Conservation (phyloP, 1,140 invertebrate genomes). For the Procambarus virginalis region DNA sequence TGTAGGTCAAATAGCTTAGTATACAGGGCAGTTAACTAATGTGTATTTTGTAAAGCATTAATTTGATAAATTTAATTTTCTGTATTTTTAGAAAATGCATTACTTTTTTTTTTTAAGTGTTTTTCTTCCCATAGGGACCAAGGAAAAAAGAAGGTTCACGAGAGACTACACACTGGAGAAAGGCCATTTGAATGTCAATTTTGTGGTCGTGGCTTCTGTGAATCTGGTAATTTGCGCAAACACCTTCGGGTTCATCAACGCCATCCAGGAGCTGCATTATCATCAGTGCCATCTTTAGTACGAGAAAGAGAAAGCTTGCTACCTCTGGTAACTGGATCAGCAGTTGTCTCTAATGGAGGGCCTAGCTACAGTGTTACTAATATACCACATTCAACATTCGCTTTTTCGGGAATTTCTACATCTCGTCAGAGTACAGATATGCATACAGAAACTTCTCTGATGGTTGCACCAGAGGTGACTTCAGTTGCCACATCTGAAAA, state of each 20-base stretch:
- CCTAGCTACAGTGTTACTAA: background rate
- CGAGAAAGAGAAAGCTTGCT: background rate
- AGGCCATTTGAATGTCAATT: constrained; percentile 68
- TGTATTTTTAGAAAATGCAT: no score
- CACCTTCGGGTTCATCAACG: constrained; percentile 65
- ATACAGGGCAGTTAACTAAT: no score
- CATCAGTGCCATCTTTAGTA: background rate
- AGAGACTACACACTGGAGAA: constrained; percentile 62
- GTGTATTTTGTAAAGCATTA: no score
- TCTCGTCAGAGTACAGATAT: background rate
- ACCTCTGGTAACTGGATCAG: background rate
- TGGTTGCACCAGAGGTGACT: constrained; percentile 2
- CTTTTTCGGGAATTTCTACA: background rate
- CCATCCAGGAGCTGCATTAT: background rate
- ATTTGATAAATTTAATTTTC: no score
- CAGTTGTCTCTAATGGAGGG: background rate
- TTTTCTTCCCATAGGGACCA: constrained; percentile 21
- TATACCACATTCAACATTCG: constrained; percentile 5
- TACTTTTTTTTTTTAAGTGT: background rate
- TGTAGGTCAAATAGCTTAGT: no score
- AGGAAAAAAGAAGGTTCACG: constrained; percentile 54
- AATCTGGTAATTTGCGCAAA: constrained; percentile 68
- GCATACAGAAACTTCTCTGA: background rate
- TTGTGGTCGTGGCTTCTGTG: constrained; percentile 69
- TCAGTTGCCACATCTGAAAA: background rate